Conservation (phyloP, 2,797 vertebrate species). For the Silurus aristotelis region DNA sequence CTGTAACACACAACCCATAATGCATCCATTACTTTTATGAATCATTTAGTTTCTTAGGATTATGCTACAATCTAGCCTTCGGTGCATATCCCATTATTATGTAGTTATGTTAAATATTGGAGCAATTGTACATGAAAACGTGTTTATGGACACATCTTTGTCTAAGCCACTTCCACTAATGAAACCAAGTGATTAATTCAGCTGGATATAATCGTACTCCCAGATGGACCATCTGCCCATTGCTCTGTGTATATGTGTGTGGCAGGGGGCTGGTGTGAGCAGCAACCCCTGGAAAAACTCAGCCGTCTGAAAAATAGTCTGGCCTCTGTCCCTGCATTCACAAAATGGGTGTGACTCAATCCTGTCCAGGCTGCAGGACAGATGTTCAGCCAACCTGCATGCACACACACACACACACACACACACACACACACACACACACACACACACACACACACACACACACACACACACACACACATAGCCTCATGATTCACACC, state of each 20-base stretch:
- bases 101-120: conserved; percentile 20
- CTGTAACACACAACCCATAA: conserved; percentile 84
- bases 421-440: conserved; percentile 10
- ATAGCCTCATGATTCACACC: conserved; percentile 14
- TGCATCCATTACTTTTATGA: conserved; percentile 57
- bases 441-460: conserved; percentile 3
- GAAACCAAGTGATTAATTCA: conserved; percentile 51
- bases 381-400: conserved; percentile 48
- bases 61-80: not conserved
- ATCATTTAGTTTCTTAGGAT: not conserved
- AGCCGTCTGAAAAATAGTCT: conserved; percentile 50
- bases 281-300: conserved; percentile 35
- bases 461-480: not conserved
- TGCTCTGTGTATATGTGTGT: conserved; percentile 17
- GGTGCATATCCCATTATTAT: not conserved
- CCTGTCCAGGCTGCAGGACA: conserved; percentile 38
- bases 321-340: conserved; percentile 34
- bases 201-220: conserved; percentile 36
- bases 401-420: conserved; percentile 2
- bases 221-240: conserved; percentile 58
- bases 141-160: conserved; percentile 31
- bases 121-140: not conserved
- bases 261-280: conserved; percentile 8
- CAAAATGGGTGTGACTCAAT: conserved; percentile 35
- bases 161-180: conserved; percentile 46